Conservation (phyloP, 1,140 invertebrate species). For the Acyrthosiphon pisum region DNA sequence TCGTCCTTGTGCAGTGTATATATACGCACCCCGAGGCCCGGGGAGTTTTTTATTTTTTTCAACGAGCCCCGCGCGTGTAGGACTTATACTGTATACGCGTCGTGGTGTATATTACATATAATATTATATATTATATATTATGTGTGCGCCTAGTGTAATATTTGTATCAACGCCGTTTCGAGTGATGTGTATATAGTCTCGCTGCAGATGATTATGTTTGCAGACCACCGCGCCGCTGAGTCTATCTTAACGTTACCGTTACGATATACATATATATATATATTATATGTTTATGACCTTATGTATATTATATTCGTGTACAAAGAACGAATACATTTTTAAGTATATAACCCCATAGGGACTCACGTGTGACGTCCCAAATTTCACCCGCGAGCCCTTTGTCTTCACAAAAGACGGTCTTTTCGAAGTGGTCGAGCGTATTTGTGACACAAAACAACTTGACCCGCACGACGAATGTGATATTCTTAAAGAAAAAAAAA, state of each 20-base stretch:
- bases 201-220: constrained; percentile 24
- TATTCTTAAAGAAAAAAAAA: constrained; percentile 1
- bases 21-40: background rate
- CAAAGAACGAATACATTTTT: background rate
- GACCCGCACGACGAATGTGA: background rate
- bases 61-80: background rate
- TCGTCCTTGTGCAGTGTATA: background rate
- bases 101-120: constrained; percentile 6
- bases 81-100: background rate
- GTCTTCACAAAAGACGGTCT: constrained; percentile 6
- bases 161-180: background rate
- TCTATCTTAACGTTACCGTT: background rate
- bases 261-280: background rate
- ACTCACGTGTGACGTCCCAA: background rate
- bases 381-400: background rate
- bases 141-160: no score
- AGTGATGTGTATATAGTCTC: constrained; percentile 16
- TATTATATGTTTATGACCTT: background rate
- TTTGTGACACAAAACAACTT: background rate
- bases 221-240: background rate
- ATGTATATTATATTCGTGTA: background rate
- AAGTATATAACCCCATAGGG: background rate
- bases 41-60: background rate
- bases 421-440: constrained; percentile 7
- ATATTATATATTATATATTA: background rate